Base-by-base conservation (phyloP, 2,113 vertebrate genomes). In the Coptodon bakossiorum region DNA sequence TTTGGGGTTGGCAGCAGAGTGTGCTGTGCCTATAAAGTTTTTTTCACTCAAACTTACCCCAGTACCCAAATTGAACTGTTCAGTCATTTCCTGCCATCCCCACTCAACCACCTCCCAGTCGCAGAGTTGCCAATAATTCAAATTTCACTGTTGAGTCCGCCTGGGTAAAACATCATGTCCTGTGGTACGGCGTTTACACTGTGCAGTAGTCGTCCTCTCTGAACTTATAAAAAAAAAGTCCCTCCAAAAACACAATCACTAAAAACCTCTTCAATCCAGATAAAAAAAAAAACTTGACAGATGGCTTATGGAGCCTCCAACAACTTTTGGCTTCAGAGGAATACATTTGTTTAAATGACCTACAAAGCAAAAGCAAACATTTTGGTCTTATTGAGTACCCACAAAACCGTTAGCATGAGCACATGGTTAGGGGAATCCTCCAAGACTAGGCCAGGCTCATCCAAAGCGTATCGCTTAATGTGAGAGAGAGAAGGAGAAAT, bases 1-100 rank as follows among this genome's bases (percentile, higher is more conserved):
- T 95, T 94, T 57, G 88, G 93, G 94, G 86, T 94, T 95, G 94
- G 95, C 95, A 95, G 93, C 88, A 86, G 89, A 93, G 93, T 93
- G 91, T 93, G 91, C 94, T 94, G 82, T 76, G 95, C 92, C 89
- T 95, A 93, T 93, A 95, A 90, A 92, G 83, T 91, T 94, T 94
- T 48, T 66, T 93, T 92, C 73, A 94, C 92, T 94, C 84, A 83
- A 82, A 92, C 90, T 95, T 93, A 94, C 86, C 92, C 95, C 90
- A 86, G 91, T 89, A 90, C 92, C 91, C 87, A 95, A 92, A 94
- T 86, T 94, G 88, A 94, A 93, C 94, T 91, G 93, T 95, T 95
- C 81, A 93, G 92, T 94, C 91, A 94, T 94, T 94, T 95, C 93
- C 93, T 94, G 93, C 89, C 88, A 94, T 90, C 89, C 89, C 87